Percentiles rank a stretch among this genome's conserved stretches.
phyloP scores from a whole-genome alignment of 2,797 vertebrate species.

The Rhadinocentrus ornatus region DNA sequence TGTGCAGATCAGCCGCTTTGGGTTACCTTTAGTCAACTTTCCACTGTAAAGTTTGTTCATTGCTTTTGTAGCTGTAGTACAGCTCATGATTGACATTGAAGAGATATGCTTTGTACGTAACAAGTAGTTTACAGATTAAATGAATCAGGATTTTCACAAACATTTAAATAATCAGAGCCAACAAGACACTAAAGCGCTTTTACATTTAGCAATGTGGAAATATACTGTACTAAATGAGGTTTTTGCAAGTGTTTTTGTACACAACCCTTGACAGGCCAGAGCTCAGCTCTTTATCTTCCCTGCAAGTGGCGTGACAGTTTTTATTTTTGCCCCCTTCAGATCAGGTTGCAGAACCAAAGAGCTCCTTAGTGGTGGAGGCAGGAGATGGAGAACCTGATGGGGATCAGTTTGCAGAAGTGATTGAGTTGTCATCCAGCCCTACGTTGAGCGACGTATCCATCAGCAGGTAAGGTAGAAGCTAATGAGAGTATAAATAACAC shows the following conservation, averaged over 20 bases:
- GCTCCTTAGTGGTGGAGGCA: conserved; percentile 10
- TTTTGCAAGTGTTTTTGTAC: background rate
- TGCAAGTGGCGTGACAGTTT: conserved; percentile 2
- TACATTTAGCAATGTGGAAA: background rate
- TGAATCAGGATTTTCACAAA: background rate
- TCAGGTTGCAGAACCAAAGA: conserved; percentile 37
- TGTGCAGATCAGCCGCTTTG: too few species aligned
- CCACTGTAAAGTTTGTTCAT: too few species aligned
- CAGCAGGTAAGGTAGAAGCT: conserved; percentile 78
- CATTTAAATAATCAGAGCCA: background rate
- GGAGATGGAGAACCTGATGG: conserved; percentile 42
- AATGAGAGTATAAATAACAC: background rate
- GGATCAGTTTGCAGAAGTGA: conserved; percentile 8
- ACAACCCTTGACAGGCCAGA: background rate
- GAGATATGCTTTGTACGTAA: background rate
- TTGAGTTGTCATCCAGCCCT: conserved; percentile 68
- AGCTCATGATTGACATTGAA: background rate
- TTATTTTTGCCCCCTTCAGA: conserved; percentile 28
- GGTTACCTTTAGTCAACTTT: too few species aligned
- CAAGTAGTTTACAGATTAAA: background rate
- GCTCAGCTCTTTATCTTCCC: background rate
- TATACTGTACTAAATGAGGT: background rate
- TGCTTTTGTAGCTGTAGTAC: background rate
- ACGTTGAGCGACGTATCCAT: conserved; percentile 76
- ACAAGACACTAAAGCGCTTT: background rate